phyloP scores from a whole-genome alignment of 2,888 invertebrate genomes.

The Stomorhina lunata region DNA sequence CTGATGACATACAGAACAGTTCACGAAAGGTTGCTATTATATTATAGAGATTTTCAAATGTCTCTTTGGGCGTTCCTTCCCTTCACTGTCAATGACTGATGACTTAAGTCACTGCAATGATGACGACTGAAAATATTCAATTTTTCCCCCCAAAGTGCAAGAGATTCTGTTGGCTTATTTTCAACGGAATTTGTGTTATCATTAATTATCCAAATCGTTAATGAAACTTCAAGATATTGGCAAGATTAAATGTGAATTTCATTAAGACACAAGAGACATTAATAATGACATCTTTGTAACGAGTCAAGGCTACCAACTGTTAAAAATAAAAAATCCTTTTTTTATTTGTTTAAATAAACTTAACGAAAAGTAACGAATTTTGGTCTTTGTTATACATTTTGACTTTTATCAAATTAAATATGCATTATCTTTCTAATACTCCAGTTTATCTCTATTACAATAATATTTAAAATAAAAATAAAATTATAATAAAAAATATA shows the following conservation, averaged over 20 bases:
- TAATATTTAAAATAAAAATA: background rate
- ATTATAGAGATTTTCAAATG: background rate
- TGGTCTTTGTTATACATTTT: background rate
- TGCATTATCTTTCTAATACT: slow-evolving; percentile 38
- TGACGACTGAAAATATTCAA: slow-evolving; percentile 26
- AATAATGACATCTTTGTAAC: background rate
- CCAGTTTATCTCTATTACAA: slow-evolving; percentile 52
- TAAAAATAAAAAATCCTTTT: slow-evolving; percentile 24
- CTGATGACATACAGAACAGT: too few relatives aligned
- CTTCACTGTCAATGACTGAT: slow-evolving; percentile 38
- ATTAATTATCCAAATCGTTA: slow-evolving; percentile 55
- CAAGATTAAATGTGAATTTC: background rate
- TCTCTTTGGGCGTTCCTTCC: background rate
- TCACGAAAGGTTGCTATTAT: too few relatives aligned
- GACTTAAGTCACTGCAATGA: slow-evolving; percentile 38
- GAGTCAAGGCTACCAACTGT: background rate
- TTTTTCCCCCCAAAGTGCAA: background rate
- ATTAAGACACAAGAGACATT: background rate
- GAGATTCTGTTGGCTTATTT: background rate
- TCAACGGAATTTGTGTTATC: slow-evolving; percentile 27
- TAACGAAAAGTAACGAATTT: background rate
- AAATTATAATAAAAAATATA: slow-evolving; percentile 9
- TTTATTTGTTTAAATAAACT: slow-evolving; percentile 21
- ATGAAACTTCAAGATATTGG: slow-evolving; percentile 11
- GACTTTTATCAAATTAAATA: background rate